Percentiles rank a stretch among this genome's conserved stretches.
These are phyloP conservation scores for Phyllotreta striolata DNA, from an alignment of 2,888 invertebrate species.

Conservation along the genomic window DNA sequence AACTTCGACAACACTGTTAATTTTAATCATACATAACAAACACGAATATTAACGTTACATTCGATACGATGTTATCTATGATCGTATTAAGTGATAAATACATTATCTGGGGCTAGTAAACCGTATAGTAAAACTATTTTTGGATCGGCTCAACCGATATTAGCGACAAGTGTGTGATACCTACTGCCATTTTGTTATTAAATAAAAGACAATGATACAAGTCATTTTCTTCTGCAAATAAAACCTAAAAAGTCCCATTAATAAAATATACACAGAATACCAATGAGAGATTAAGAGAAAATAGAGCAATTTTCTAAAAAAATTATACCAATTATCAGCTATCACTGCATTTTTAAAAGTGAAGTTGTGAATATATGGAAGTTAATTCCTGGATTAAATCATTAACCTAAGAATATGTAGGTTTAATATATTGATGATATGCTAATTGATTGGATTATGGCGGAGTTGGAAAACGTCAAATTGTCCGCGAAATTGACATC, in stretches of 20 bases:
- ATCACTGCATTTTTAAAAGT: too few relatives aligned
- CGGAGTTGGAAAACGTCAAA: slow-evolving; percentile 42
- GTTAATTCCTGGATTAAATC: too few relatives aligned
- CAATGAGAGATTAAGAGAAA: too few relatives aligned
- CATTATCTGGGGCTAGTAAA: slow-evolving; percentile 17
- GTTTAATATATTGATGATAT: slow-evolving; percentile 42
- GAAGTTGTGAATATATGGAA: too few relatives aligned
- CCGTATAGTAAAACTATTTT: slow-evolving; percentile 16
- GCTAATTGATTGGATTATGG: slow-evolving; percentile 47
- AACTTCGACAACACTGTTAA: background rate
- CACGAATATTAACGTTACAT: slow-evolving; percentile 8
- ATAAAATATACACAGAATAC: too few relatives aligned
- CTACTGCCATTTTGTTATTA: too few relatives aligned
- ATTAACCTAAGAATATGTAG: slow-evolving; percentile 34
- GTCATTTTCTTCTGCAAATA: too few relatives aligned
- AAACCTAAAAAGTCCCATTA: too few relatives aligned
- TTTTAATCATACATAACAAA: background rate
- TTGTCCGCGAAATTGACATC: slow-evolving; percentile 36
- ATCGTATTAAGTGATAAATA: slow-evolving; percentile 13
- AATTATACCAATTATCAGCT: too few relatives aligned
- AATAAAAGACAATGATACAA: too few relatives aligned
- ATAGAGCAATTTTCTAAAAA: too few relatives aligned
- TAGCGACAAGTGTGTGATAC: background rate
- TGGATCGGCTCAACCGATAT: slow-evolving; percentile 1
- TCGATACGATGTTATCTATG: slow-evolving; percentile 4